Percentiles rank a stretch among this genome's conserved stretches.
Evolutionary conservation across 2,113 vertebrate genomes (phyloP).

Genomic region (Casuarius casuarius): DNA sequence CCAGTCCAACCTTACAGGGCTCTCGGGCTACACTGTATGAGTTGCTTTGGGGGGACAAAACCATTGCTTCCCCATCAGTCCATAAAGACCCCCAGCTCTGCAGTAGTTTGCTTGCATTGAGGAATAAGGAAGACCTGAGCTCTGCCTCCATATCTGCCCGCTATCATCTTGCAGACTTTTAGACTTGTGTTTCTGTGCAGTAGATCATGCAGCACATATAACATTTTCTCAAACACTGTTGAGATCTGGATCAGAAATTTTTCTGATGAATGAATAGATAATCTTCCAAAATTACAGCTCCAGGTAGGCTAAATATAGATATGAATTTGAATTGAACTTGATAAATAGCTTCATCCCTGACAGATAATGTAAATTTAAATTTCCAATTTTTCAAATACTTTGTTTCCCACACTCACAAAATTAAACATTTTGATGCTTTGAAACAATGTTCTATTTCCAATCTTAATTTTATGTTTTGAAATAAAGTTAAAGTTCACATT

Average conservation of each 20-base stretch:
- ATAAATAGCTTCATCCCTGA: not conserved
- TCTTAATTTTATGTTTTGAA: not conserved
- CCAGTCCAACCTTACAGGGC: not conserved
- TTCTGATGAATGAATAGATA: not conserved
- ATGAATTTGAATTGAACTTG: not conserved
- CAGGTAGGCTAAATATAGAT: not conserved
- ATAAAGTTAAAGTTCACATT: not conserved
- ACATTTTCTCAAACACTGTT: not conserved
- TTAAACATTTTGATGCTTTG: not conserved
- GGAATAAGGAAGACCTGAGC: not conserved
- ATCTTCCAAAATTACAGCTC: not conserved
- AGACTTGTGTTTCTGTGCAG: not conserved
- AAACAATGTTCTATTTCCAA: not conserved
- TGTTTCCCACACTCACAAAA: not conserved
- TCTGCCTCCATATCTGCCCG: not conserved
- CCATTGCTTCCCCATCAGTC: not conserved
- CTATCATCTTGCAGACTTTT: not conserved
- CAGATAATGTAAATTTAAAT: not conserved
- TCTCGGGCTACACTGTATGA: not conserved
- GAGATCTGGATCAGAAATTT: not conserved
- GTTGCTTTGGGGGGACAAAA: not conserved
- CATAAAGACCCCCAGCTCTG: not conserved
- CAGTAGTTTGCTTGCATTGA: not conserved
- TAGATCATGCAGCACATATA: fast-evolving
- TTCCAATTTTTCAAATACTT: not conserved